These are phyloP conservation scores for Neopipo cinnamomea DNA, from an alignment of 2,113 vertebrate species.

Conservation along the genomic window DNA sequence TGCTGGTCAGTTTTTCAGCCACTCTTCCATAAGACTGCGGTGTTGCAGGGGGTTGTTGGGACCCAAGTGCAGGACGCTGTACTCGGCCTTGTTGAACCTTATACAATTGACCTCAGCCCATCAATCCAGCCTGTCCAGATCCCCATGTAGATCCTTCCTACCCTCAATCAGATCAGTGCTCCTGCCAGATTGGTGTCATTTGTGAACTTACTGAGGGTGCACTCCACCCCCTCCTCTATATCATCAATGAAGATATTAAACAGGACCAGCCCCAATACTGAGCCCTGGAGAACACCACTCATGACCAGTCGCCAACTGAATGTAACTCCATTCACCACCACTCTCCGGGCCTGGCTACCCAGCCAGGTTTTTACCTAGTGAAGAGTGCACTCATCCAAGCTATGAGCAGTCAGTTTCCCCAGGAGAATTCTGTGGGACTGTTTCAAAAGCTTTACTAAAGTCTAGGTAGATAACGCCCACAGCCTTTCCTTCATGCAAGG, in stretches of 20 bases:
- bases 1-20: no score
- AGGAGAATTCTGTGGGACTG: not conserved
- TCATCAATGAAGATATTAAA: not conserved
- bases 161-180: not conserved
- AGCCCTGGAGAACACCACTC: not conserved
- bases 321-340: not conserved
- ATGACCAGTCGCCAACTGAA: not conserved
- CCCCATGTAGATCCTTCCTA: not conserved
- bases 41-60: no score
- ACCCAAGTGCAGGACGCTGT: no score
- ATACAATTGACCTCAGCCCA: not conserved
- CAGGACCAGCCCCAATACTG: not conserved
- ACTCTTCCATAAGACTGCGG: no score
- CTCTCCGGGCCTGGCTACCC: not conserved
- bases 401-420: not conserved
- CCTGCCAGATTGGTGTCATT: not conserved
- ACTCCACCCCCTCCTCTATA: not conserved
- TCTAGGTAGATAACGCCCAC: not conserved
- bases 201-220: not conserved
- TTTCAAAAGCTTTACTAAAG: not conserved
- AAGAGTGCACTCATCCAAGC: not conserved
- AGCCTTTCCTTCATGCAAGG: not conserved
- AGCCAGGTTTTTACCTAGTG: not conserved
- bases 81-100: no score
- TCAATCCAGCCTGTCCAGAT: not conserved